Evolutionary conservation across 2,113 vertebrate species (phyloP).

Genomic region (Amblyornis subalaris): DNA sequence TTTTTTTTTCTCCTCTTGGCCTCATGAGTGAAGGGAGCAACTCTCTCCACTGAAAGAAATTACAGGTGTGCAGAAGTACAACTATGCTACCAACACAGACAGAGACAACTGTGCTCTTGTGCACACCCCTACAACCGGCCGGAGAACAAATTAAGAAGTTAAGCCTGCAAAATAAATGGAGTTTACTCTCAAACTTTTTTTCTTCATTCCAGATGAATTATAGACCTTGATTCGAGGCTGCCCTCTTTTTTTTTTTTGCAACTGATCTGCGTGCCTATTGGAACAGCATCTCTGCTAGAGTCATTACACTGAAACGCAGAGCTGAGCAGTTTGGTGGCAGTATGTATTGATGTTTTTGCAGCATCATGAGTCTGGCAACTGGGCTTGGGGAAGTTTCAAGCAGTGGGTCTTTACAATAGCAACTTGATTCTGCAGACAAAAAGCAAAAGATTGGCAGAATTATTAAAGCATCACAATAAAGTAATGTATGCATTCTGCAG

Average conservation of each 20-base stretch:
- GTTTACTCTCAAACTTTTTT: conserved; percentile 58
- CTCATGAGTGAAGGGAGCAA: conserved; percentile 53
- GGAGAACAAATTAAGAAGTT: conserved; percentile 54
- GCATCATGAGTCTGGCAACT: conserved; percentile 67
- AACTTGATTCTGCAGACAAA: conserved; percentile 75
- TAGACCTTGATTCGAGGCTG: conserved; percentile 65
- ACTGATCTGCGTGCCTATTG: conserved; percentile 58
- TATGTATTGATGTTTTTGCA: conserved; percentile 67
- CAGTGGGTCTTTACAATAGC: conserved; percentile 73
- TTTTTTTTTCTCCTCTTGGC: conserved; percentile 30
- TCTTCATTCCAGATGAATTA: conserved; percentile 61
- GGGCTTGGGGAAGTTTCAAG: conserved; percentile 69
- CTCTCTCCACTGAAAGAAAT: conserved; percentile 61
- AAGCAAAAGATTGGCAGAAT: conserved; percentile 62
- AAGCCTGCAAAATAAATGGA: conserved; percentile 60
- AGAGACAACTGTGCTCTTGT: conserved; percentile 61
- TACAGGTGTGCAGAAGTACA: conserved; percentile 65
- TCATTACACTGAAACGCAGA: conserved; percentile 67
- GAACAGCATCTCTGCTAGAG: conserved; percentile 70
- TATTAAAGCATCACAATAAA: conserved; percentile 51
- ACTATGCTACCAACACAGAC: conserved; percentile 60
- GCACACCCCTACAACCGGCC: conserved; percentile 61
- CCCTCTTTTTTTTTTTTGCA: conserved; percentile 39
- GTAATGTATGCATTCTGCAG: conserved; percentile 27
- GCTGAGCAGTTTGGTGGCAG: conserved; percentile 68